Percentiles rank a stretch among this genome's conserved stretches.
Evolutionary conservation across 1,140 invertebrate genomes (phyloP).

Genomic region (Drosophila funebris): DNA sequence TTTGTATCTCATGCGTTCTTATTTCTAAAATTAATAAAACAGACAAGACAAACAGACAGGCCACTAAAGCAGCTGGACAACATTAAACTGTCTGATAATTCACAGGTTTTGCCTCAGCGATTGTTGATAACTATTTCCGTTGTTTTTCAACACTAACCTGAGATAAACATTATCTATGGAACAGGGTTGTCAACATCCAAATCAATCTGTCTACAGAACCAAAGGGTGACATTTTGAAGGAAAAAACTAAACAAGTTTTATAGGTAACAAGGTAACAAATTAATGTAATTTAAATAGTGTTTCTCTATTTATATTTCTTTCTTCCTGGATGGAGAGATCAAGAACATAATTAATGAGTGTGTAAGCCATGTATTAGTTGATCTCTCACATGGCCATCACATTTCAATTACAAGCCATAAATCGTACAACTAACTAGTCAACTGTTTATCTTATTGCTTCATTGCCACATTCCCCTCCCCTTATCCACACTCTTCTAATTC

Average conservation of each 20-base stretch:
- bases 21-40: constrained; percentile 24
- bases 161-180: too few relatives aligned
- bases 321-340: neutral
- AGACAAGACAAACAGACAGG: constrained; percentile 15
- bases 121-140: neutral
- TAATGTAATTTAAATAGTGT: neutral
- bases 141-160: too few relatives aligned
- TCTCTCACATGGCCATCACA: constrained; percentile 22
- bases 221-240: too few relatives aligned
- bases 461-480: constrained; percentile 16
- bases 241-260: too few relatives aligned
- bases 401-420: constrained; percentile 42
- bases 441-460: constrained; percentile 42
- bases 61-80: constrained; percentile 14
- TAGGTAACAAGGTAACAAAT: neutral
- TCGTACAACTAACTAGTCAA: constrained; percentile 25
- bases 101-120: neutral
- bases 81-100: constrained; percentile 1
- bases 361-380: constrained; percentile 15
- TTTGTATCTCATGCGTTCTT: constrained; percentile 2
- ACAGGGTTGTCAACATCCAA: too few relatives aligned
- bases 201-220: too few relatives aligned
- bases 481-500: neutral
- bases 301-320: neutral
- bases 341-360: constrained; percentile 18